phyloP scores from a whole-genome alignment of 2,888 invertebrate genomes.

The Myopa tessellatipennis region DNA sequence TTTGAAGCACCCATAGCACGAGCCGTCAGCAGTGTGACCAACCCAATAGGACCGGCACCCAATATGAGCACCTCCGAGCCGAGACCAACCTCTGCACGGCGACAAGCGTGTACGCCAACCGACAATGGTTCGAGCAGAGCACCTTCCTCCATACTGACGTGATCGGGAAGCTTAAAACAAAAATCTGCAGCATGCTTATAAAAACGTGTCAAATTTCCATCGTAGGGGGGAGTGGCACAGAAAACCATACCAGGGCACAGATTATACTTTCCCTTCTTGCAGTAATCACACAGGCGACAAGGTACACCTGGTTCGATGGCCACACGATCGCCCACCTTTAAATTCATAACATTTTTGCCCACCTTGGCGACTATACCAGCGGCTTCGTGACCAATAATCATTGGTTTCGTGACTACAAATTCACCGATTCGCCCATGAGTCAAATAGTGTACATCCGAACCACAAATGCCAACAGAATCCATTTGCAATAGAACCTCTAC shows the following conservation, averaged over 20 bases:
- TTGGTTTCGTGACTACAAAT: slow-evolving; percentile 86
- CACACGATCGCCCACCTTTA: slow-evolving; percentile 87
- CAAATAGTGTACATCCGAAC: slow-evolving; percentile 95
- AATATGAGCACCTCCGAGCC: slow-evolving; percentile 80
- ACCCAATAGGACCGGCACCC: slow-evolving; percentile 91
- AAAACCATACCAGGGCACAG: slow-evolving; percentile 88
- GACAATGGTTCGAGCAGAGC: slow-evolving; percentile 93
- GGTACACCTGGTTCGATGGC: slow-evolving; percentile 95
- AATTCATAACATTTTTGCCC: slow-evolving; percentile 75
- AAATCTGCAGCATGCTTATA: slow-evolving; percentile 92
- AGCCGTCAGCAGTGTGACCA: slow-evolving; percentile 83
- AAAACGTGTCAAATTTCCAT: slow-evolving; percentile 89
- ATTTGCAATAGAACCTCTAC: slow-evolving; percentile 77
- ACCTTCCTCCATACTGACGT: slow-evolving; percentile 92
- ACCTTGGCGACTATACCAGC: slow-evolving; percentile 83
- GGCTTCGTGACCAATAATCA: slow-evolving; percentile 96
- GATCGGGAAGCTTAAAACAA: slow-evolving; percentile 88
- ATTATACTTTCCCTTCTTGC: slow-evolving; percentile 89
- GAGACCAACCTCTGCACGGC: slow-evolving; percentile 80
- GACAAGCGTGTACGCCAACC: slow-evolving; percentile 94
- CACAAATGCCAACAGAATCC: slow-evolving; percentile 96
- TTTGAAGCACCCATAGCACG: slow-evolving; percentile 87
- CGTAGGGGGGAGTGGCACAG: slow-evolving; percentile 94
- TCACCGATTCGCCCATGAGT: slow-evolving; percentile 86
- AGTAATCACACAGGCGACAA: slow-evolving; percentile 85